Evolutionary conservation across 2,888 invertebrate genomes (phyloP), one percentile per base, ranked within the genome.

Genomic region (Xanthorhoe designata): DNA sequence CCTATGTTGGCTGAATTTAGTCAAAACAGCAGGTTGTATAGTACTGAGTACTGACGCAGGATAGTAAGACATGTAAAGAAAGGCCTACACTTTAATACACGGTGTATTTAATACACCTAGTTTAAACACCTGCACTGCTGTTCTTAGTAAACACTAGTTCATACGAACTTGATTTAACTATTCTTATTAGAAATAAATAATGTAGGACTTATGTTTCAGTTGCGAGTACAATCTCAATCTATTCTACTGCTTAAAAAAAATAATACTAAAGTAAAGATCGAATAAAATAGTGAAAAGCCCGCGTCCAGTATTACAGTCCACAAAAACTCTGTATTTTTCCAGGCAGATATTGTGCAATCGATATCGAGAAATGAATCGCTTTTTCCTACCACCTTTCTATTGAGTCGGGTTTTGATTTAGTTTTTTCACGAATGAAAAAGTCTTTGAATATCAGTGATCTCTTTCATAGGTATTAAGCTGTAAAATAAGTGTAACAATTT

Each of bases 381-480:
- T 53, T 61, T 64, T 61, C 52, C 49, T 45, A 10, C 49, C 55
- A 62, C 56, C 54, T 59, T 49, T 63, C 45, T 58, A 35, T 49
- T 45, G 47, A 17, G 42, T 9, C 52, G 29, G 58, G 54, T 66
- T 53, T 51, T 42, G 17, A 42, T 42, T 60, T 52, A 24, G 15
- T 18, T 52, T 59, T 58, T 50, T 59, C 7, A 59, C 19, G 24
- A 57, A 49, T 32, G 49, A 32, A 57, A 49, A 24, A n/a, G 51
- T 24, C 5, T 24, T 24, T 24, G 51, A 51, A 51, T n/a, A 19
- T 51, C 19, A 24, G 45, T 17, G 47, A 47, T 47, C 47, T n/a
- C 1, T 45, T n/a, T 45, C 10, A 15, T 1, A 15, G 45, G n/a
- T 45, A 15, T 15, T 45, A 13, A 42, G 13, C 1, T 42, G 2